phyloP scores from a whole-genome alignment of 2,888 invertebrate genomes.

The Galerucella calmariensis region DNA sequence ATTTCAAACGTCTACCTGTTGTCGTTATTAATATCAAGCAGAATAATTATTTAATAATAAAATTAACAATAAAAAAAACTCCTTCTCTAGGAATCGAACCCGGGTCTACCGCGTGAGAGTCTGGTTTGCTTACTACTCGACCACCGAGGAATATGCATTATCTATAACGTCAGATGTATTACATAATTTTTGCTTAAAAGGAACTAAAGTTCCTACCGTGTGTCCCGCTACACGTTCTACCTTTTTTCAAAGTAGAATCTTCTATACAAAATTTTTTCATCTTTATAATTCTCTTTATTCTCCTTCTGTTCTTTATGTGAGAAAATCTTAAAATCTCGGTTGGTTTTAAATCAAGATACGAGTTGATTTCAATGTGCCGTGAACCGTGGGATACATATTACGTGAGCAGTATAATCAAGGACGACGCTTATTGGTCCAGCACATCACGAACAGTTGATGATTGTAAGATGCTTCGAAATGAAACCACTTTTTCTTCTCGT shows the following conservation, averaged over 20 bases:
- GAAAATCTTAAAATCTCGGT: constrained; percentile 27
- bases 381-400: constrained; percentile 28
- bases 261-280: neutral
- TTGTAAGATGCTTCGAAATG: constrained; percentile 1
- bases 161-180: too few species aligned
- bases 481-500: neutral
- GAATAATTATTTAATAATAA: too few species aligned
- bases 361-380: constrained; percentile 19
- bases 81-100: too few species aligned
- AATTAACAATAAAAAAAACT: too few species aligned
- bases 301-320: constrained; percentile 29
- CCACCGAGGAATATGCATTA: too few species aligned
- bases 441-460: constrained; percentile 12
- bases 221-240: too few species aligned
- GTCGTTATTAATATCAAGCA: too few species aligned
- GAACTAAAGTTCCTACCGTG: too few species aligned
- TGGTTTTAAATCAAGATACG: constrained; percentile 26
- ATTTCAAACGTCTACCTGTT: too few species aligned
- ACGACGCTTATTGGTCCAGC: constrained; percentile 22
- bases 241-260: neutral
- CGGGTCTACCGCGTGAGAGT: too few species aligned
- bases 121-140: too few species aligned
- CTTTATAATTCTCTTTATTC: neutral
- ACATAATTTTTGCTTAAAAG: too few species aligned
- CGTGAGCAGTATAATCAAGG: constrained; percentile 25